These are phyloP conservation scores for Gibbula magus DNA, from an alignment of 2,888 invertebrate genomes.

Conservation along the genomic window DNA sequence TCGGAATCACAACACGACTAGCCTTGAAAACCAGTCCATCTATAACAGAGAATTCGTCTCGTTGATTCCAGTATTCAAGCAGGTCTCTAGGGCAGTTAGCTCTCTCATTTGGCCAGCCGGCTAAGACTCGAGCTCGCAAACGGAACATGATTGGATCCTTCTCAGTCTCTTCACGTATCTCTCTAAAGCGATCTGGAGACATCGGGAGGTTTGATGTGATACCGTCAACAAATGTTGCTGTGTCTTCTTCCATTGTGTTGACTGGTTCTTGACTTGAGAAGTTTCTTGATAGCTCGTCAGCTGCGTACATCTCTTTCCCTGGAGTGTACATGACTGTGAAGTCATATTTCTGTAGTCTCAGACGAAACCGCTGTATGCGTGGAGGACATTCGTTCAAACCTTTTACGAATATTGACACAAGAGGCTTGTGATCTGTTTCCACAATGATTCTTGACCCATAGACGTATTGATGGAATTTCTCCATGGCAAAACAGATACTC, in stretches of 20 bases:
- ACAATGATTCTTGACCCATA: slow-evolving; percentile 21
- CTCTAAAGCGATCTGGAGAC: no score
- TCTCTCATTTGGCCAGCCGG: no score
- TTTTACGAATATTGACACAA: slow-evolving; percentile 28
- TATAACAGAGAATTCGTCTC: no score
- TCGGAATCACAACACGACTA: no score
- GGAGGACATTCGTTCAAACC: slow-evolving; percentile 28
- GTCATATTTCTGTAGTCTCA: slow-evolving; percentile 33
- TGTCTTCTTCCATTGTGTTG: slow-evolving; percentile 12
- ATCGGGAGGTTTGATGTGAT: no score
- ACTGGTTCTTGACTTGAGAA: background rate
- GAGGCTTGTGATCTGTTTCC: slow-evolving; percentile 34
- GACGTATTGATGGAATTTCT: slow-evolving; percentile 29
- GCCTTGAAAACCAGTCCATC: no score
- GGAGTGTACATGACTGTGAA: slow-evolving; percentile 26
- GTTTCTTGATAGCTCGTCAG: slow-evolving; percentile 26
- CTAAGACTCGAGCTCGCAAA: background rate
- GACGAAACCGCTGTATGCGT: slow-evolving; percentile 30
- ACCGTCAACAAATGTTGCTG: slow-evolving; percentile 9
- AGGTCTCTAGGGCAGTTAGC: no score
- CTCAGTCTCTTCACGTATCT: no score
- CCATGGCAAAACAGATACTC: slow-evolving; percentile 31
- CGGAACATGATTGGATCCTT: background rate
- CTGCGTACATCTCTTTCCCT: slow-evolving; percentile 27
- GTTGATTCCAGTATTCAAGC: no score